phyloP scores from a whole-genome alignment of 2,888 invertebrate species.

The Xylophagus ater region DNA sequence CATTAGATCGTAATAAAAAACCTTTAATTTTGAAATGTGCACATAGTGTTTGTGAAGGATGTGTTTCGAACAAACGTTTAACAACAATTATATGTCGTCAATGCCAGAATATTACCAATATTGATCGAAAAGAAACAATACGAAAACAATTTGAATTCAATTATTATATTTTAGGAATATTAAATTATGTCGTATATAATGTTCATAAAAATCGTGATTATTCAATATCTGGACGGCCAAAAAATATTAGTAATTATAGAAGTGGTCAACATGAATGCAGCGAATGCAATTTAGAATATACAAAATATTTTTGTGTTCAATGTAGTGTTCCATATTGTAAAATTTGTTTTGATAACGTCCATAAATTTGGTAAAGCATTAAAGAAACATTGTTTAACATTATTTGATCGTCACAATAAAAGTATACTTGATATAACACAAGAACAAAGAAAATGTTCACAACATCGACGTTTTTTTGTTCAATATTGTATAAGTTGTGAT shows the following conservation, averaged over 20 bases:
- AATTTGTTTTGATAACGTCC: conserved; percentile 28
- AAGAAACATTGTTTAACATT: conserved; percentile 23
- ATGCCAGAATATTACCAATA: conserved; percentile 38
- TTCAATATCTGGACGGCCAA: no score
- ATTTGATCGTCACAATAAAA: conserved; percentile 12
- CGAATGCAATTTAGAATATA: conserved; percentile 25
- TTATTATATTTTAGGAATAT: conserved; percentile 29
- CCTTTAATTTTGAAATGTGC: conserved; percentile 56
- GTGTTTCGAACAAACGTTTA: conserved; percentile 40
- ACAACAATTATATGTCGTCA: conserved; percentile 42
- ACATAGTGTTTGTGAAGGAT: conserved; percentile 57
- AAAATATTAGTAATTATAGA: no score
- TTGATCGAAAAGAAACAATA: conserved; percentile 16
- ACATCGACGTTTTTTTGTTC: conserved; percentile 19
- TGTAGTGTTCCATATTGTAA: conserved; percentile 30
- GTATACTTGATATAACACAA: neutral
- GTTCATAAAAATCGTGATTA: no score
- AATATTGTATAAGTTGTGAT: conserved; percentile 25
- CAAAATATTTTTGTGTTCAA: conserved; percentile 26
- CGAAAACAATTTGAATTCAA: conserved; percentile 33
- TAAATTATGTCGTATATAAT: conserved; percentile 9
- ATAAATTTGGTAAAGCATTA: conserved; percentile 28
- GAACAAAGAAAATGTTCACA: no score
- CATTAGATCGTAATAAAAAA: conserved; percentile 18
- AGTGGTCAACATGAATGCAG: conserved; percentile 23